Evolutionary conservation across 2,888 invertebrate genomes (phyloP).

Genomic region (Stenolophus ochropezus): DNA sequence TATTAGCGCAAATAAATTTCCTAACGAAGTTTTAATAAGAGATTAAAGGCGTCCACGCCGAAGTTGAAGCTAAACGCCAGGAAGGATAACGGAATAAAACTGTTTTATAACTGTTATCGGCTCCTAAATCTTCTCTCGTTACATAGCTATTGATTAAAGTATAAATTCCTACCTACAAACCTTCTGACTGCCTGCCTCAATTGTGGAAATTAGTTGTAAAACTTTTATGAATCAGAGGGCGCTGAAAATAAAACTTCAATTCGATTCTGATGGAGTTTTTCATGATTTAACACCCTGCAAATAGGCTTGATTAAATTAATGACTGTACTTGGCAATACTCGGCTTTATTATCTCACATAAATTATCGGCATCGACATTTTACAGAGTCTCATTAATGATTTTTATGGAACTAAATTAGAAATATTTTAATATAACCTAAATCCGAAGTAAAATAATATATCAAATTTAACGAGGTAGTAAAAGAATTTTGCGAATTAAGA

Average conservation of each 20-base stretch:
- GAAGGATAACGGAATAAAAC: conserved; percentile 11
- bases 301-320: conserved; percentile 1
- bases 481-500: background rate
- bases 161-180: no score
- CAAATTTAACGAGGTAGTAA: background rate
- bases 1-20: conserved; percentile 38
- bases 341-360: conserved; percentile 7
- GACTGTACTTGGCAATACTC: background rate
- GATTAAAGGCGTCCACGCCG: background rate
- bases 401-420: background rate
- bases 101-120: conserved; percentile 14
- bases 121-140: conserved; percentile 1
- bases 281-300: background rate
- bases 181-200: background rate
- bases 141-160: conserved; percentile 14
- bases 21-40: conserved; percentile 22
- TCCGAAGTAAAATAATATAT: background rate
- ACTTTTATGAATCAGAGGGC: conserved; percentile 10
- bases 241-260: conserved; percentile 4
- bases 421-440: background rate
- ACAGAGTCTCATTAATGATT: background rate
- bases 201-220: conserved; percentile 37
- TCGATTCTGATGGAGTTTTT: conserved; percentile 1
- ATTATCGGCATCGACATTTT: background rate
- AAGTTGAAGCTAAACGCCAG: background rate